Conservation (phyloP, 1,140 invertebrate species). For the Delia radicum region DNA sequence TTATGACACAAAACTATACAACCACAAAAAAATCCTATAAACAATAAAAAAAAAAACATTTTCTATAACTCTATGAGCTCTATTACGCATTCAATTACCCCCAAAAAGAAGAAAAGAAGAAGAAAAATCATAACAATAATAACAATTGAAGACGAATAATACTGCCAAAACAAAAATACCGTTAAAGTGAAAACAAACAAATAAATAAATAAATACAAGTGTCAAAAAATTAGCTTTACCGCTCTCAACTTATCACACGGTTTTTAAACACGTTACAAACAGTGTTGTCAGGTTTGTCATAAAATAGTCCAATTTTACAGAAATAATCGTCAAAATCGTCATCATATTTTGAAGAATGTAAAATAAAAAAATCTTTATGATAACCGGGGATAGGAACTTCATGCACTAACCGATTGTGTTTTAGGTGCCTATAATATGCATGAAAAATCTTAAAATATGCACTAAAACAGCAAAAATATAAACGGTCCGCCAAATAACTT, state of each 20-base stretch:
- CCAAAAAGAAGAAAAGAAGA: neutral
- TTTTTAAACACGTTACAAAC: too few species aligned
- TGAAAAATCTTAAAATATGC: too few species aligned
- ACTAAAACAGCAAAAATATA: too few species aligned
- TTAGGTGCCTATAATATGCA: too few species aligned
- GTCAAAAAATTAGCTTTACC: neutral
- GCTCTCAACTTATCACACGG: neutral
- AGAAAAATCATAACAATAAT: neutral
- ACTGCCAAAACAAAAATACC: neutral
- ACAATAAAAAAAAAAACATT: neutral
- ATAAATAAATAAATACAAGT: neutral
- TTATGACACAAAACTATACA: neutral
- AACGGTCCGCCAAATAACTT: too few species aligned
- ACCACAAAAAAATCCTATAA: neutral
- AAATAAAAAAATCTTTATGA: too few species aligned
- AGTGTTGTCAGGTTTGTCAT: too few species aligned
- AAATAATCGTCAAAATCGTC: too few species aligned
- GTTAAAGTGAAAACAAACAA: neutral
- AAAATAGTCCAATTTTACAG: too few species aligned
- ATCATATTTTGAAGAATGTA: too few species aligned
- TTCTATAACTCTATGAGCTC: neutral
- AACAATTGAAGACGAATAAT: neutral
- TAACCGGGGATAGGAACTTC: too few species aligned
- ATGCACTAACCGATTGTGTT: too few species aligned
- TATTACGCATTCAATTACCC: neutral